Evolutionary conservation across 2,113 vertebrate genomes (phyloP), one percentile per base, ranked within the genome.

Genomic region (Rousettus leschenaultii): DNA sequence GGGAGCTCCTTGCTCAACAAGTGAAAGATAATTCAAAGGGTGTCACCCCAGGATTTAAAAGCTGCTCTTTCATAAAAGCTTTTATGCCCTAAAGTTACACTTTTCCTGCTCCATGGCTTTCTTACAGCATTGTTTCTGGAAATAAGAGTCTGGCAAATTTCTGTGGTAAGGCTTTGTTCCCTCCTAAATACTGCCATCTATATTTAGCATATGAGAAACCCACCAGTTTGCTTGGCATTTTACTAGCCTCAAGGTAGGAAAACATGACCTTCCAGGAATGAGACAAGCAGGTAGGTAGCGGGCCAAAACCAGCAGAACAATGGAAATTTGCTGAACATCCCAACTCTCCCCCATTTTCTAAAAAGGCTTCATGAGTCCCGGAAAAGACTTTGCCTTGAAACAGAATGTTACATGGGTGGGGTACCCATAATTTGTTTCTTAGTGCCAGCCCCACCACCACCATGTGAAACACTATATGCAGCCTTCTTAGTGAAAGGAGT

Each of bases 171-270:
- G 51, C 79, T 95, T 86, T 95, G 77, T 78, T 74, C 86, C 61
- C 53, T 91, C 53, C 11, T 88, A 89, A 95, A 92, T 33, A 85
- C n/a, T 4, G 5, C 82, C 89, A 83, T 93, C 89, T 95, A 57
- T 75, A 89, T 96, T 91, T 79, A 91, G 78, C 61, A 9, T 59
- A 38, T 16, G 55, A 97, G 63, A 86, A 93, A 74, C 19, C 68
- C 38, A 86, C 38, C 63, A 24, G 30, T 35, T 65, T 78, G 7
- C 61, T 16, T 94, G 86, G 84, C 55, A 73, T 94, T 92, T 92
- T 89, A n/a, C 73, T 85, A 74, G 38, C 57, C 45, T 74, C 45
- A 86, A 90, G 55, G 30, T 26, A 96, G 57, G 77, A 91, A 94
- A 87, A 90, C 26, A 53, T 22, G 74, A 70, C 71, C 77, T 95